A percentile compares a stretch with the other conserved stretches of the same genome.
These are phyloP conservation scores for Quadroppia sp. DNA, from an alignment of 2,888 invertebrate genomes.

Conservation along the genomic window DNA sequence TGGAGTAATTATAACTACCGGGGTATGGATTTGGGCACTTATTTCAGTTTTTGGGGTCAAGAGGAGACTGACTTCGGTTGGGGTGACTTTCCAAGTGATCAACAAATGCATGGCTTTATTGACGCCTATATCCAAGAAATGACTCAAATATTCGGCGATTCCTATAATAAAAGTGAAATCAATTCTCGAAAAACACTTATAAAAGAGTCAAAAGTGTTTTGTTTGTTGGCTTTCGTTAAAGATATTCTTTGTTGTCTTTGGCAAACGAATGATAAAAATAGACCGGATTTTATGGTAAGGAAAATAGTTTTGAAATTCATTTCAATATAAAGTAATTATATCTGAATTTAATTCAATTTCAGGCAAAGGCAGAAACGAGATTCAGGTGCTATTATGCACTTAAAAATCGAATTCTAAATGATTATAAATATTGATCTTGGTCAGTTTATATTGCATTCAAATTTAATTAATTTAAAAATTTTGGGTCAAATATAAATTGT, in stretches of 20 bases:
- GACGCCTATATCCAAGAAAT: conserved; percentile 30
- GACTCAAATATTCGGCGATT: neutral
- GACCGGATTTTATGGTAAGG: neutral
- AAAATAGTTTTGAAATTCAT: neutral
- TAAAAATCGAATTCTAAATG: neutral
- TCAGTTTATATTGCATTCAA: too few relatives aligned
- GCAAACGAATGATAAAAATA: neutral
- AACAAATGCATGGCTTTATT: conserved; percentile 37
- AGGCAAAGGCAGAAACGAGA: neutral
- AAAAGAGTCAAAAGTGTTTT: conserved; percentile 29
- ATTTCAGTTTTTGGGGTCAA: conserved; percentile 34
- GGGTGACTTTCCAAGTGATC: conserved; percentile 34
- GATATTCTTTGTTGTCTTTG: neutral
- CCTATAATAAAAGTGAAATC: neutral
- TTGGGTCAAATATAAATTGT: too few relatives aligned
- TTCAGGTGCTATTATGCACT: neutral
- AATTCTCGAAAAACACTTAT: conserved; percentile 28
- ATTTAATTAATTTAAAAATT: too few relatives aligned
- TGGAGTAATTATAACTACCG: conserved; percentile 11
- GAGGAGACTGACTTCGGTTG: conserved; percentile 26
- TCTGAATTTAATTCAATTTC: neutral
- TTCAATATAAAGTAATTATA: neutral
- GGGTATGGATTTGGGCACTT: conserved; percentile 31
- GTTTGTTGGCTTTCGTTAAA: neutral
- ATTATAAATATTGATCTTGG: too few relatives aligned